Percentiles rank a stretch among this genome's conserved stretches.
Conservation (phyloP, 2,797 vertebrate species). For the Pseudochaenichthys georgianus region DNA sequence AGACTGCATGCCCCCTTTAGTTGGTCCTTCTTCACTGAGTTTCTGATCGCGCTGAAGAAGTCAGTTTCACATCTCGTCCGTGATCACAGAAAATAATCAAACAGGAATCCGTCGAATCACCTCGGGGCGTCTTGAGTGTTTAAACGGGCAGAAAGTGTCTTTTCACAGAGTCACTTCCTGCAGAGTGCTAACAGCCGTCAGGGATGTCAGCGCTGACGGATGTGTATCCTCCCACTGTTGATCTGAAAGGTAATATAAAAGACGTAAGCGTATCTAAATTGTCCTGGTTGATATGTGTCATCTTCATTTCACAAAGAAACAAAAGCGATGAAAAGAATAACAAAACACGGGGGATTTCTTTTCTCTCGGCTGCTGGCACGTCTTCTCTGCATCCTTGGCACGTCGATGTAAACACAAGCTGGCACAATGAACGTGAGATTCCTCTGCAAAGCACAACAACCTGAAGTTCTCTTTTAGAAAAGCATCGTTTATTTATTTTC, state of each 20-base stretch:
- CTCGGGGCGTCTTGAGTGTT: conserved; percentile 36
- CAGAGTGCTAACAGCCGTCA: conserved; percentile 37
- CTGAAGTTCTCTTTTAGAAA: background rate
- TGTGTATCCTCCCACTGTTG: conserved; percentile 39
- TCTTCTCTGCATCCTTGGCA: conserved; percentile 4
- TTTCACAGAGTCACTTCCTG: conserved; percentile 12
- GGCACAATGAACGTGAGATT: background rate
- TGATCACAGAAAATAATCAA: conserved; percentile 39
- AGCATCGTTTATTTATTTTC: conserved; percentile 39
- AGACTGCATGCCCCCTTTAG: too few relatives aligned
- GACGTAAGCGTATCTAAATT: conserved; percentile 64
- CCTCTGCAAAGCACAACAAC: background rate
- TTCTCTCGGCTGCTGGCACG: background rate
- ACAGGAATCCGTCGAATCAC: conserved; percentile 30
- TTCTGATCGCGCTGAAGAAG: conserved; percentile 33
- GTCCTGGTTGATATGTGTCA: conserved; percentile 8
- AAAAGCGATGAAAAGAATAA: conserved; percentile 22
- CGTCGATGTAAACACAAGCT: conserved; percentile 5
- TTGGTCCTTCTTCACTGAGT: background rate
- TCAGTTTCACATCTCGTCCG: conserved; percentile 28
- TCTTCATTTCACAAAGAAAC: conserved; percentile 40
- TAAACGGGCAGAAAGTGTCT: conserved; percentile 47
- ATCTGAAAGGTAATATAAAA: conserved; percentile 28
- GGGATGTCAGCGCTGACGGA: conserved; percentile 44
- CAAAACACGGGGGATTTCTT: background rate